Base-by-base conservation (phyloP, 2,113 vertebrate genomes). In the Lamprologus ornatipinnis region DNA sequence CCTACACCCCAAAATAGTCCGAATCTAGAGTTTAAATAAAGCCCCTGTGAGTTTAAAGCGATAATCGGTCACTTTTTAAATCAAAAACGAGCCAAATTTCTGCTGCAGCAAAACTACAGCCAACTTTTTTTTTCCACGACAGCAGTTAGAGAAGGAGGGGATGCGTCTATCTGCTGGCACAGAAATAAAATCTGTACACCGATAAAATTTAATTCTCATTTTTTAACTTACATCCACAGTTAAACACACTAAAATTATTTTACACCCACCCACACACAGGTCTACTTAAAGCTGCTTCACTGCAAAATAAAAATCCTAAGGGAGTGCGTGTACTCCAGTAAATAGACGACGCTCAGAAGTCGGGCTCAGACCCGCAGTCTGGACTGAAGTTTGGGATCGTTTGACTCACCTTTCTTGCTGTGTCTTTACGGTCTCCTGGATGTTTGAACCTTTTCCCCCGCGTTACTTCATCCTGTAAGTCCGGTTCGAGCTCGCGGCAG, bases 71-170 rank as follows among this genome's bases (percentile, higher is more conserved):
- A 21, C 26, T 63, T 58, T 28, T 75, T 28, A 28, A 65, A 47
- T 40, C 5, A 47, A 6, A 37, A 1, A 33, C 5, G 3, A 47
- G 1, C 31, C 2, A 3, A 2, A 70, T 7, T 68, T 65, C 3
- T 42, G 28, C 81, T 33, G 54, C 42, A 55, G 28, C 4, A 17
- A 23, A 45, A 55, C 5, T 23, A 15, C 14, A 51, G 11, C 6
- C 31, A 94, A 92, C 80, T 91, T 94, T 93, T 92, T 92, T 92
- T 93, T 91, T 88, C 63, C 86, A 83, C 92, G 83, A 88, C 57
- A 80, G 85, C 91, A 91, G 19, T 54, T 12, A n/a, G 6, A 37
- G 15, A 87, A 13, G 19, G 35, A 9, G 7, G 37, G 87, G 91
- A n/a, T 81, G 26, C 80, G 89, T 88, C 93, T 94, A 95, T 9